Evolutionary conservation across 2,113 vertebrate genomes (phyloP), one percentile per base, ranked within the genome.

Genomic region (Zosterops japonicus): DNA sequence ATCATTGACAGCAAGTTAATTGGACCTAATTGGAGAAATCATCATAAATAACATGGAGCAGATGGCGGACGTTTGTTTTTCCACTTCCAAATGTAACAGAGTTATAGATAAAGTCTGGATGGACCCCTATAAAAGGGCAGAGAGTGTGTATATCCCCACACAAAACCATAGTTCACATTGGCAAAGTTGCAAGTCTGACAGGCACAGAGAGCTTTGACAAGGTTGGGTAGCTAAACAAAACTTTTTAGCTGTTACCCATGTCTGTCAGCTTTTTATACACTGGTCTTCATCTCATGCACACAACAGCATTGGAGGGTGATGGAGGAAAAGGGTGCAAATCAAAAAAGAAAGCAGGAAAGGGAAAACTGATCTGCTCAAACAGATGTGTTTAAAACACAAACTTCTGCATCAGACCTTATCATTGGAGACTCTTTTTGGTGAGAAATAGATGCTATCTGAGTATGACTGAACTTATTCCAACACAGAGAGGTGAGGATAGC

Each of bases 1-100:
- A 99, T 99, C 98, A 99, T 98, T 98, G 98, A 98, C 98, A 98
- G 98, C 97, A 97, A 98, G 97, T 98, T 98, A 99, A 98, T 98
- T 99, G 97, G 95, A 96, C 82, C 92, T 98, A 98, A 99, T 99
- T 99, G 98, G 97, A 98, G 98, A 98, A 99, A 99, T 99, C 98
- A 98, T 98, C 97, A 97, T 98, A 97, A 98, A 97, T 98, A 99
- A 98, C 97, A 87, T 93, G 93, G 98, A 98, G 98, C 98, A 99
- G 98, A 99, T 99, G 98, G 98, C 82, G 95, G 96, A 97, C 55
- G 97, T 98, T 97, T 95, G 96, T 96, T 96, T 97, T 96, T 97
- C 92, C 85, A 75, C 96, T 97, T 97, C 42, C 74, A 97, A 95
- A 77, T 90, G 93, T 83, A 87, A 74, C 82, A 95, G 81, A 95